Evolutionary conservation across 1,140 invertebrate genomes (phyloP).

Genomic region (Mizuhopecten yessoensis): DNA sequence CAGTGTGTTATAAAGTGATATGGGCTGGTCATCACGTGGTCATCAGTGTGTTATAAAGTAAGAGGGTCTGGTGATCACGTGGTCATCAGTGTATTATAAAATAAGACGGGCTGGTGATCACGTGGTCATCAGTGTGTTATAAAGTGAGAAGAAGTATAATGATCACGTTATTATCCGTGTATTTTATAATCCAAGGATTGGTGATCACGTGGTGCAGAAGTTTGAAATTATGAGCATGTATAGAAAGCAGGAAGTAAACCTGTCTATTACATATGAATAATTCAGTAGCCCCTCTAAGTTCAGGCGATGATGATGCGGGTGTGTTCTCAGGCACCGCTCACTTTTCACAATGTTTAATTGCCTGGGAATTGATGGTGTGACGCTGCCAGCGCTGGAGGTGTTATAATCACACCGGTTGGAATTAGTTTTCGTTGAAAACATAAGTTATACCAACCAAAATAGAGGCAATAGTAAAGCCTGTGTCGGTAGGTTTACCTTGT

Average conservation of each 20-base stretch:
- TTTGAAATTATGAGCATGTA: slow-evolving; percentile 17
- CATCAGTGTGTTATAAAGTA: no score
- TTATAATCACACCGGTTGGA: neutral
- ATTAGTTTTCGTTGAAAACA: slow-evolving; percentile 1
- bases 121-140: neutral
- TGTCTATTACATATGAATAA: slow-evolving; percentile 7
- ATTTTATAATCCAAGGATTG: neutral
- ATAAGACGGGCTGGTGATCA: neutral
- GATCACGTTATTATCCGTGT: neutral
- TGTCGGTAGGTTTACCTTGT: neutral
- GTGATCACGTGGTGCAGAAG: neutral
- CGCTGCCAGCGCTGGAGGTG: neutral
- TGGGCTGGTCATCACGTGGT: no score
- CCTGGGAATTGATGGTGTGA: slow-evolving; percentile 7
- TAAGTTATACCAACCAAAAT: slow-evolving; percentile 35
- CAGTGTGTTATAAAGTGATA: neutral
- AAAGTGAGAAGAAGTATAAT: no score
- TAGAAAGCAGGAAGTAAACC: neutral
- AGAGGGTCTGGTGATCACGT: neutral
- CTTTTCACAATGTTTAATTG: slow-evolving; percentile 35
- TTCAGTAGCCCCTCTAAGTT: neutral
- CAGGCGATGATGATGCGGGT: neutral
- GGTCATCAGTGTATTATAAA: neutral
- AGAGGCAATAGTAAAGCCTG: neutral
- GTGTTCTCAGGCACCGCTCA: neutral